phyloP scores from a whole-genome alignment of 35 echinoderm and acorn worm genomes.

The Heliocidaris tuberculata region DNA sequence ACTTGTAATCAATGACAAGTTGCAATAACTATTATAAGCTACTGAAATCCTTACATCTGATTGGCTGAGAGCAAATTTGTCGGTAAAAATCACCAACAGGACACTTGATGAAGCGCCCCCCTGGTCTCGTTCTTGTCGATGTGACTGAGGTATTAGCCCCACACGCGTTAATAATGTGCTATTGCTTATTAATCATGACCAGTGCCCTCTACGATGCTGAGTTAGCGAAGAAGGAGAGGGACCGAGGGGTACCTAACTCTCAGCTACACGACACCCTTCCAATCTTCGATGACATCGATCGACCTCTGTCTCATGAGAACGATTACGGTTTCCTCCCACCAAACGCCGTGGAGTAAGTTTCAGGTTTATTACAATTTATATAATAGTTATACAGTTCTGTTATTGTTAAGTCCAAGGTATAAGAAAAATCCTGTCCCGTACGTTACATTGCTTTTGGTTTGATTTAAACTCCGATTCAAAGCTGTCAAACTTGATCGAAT shows the following conservation, averaged over 20 bases:
- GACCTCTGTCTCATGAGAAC: conserved; percentile 48
- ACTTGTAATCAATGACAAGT: no score
- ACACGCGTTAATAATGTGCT: no score
- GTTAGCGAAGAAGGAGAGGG: conserved; percentile 72
- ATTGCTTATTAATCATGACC: not conserved
- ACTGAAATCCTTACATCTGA: no score
- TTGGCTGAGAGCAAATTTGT: no score
- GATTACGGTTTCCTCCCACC: conserved; percentile 92
- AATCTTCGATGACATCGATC: conserved; percentile 58
- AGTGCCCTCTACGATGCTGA: conserved; percentile 97
- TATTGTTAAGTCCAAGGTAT: not conserved
- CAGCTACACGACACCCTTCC: conserved; percentile 92
- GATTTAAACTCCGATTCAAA: not conserved
- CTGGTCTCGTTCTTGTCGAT: no score
- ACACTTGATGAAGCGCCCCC: no score
- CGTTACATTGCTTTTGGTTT: not conserved
- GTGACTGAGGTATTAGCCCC: no score
- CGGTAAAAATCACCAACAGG: no score
- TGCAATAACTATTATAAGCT: no score
- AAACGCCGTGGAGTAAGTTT: conserved; percentile 68
- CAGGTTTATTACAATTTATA: not conserved
- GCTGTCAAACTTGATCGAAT: no score
- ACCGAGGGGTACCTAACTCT: conserved; percentile 74
- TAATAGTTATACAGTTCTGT: not conserved
- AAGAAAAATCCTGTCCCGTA: no score